Conservation (phyloP, 2,888 invertebrate species). For the Drosophila subsilvestris region DNA sequence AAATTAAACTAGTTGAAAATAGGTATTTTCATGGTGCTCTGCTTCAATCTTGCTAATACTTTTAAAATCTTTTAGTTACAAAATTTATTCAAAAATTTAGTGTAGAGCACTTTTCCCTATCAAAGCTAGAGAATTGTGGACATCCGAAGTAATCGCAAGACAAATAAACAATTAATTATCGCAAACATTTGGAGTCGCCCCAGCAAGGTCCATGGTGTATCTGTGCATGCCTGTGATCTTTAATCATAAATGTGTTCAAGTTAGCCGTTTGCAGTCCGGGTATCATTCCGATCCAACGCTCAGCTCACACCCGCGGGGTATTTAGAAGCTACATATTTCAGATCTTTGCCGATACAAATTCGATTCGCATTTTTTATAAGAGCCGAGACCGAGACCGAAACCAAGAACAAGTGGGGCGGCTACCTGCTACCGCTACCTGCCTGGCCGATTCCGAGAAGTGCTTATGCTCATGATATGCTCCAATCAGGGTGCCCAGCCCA, state of each 20-base stretch:
- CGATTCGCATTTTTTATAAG: slow-evolving; percentile 44
- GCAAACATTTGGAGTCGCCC: slow-evolving; percentile 52
- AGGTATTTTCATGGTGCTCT: background rate
- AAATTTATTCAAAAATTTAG: too few relatives aligned
- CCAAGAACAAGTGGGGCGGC: slow-evolving; percentile 52
- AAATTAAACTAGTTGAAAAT: background rate
- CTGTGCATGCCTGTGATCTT: slow-evolving; percentile 20
- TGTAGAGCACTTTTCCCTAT: too few relatives aligned
- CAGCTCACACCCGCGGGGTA: slow-evolving; percentile 2
- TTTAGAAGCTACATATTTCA: slow-evolving; percentile 46
- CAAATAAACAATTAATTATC: slow-evolving; percentile 76
- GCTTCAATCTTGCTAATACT: background rate
- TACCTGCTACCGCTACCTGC: slow-evolving; percentile 70
- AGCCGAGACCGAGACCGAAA: slow-evolving; percentile 9
- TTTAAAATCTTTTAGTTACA: too few relatives aligned
- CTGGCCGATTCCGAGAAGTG: slow-evolving; percentile 61
- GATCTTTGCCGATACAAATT: slow-evolving; percentile 75
- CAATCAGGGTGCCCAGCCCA: slow-evolving; percentile 26
- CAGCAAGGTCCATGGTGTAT: slow-evolving; percentile 16
- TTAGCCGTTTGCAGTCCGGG: slow-evolving; percentile 20
- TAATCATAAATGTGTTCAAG: slow-evolving; percentile 19
- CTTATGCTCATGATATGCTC: slow-evolving; percentile 59
- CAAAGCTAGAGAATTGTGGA: background rate
- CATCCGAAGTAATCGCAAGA: slow-evolving; percentile 58
- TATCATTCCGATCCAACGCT: slow-evolving; percentile 17